Evolutionary conservation across 1,140 invertebrate genomes (phyloP), one percentile per base, ranked within the genome.

Genomic region (Plectrocnemia conspersa): DNA sequence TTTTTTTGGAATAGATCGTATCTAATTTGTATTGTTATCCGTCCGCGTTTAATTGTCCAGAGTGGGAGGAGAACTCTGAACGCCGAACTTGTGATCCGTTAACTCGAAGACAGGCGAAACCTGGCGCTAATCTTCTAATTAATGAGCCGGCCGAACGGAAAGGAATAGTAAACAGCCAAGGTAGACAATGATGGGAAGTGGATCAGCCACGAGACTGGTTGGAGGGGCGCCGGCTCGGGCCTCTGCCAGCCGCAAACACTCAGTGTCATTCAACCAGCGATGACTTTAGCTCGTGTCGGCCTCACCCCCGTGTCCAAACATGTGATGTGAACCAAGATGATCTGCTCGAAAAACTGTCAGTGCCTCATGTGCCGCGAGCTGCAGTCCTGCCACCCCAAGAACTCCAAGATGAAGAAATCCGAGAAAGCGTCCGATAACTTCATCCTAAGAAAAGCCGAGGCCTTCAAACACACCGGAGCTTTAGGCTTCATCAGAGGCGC

Each of bases 351-450:
- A 65, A 72, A 74, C 40, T 83, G 80, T 65, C 68, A 66, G 44
- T 83, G 81, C 66, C 71, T 79, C 59, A 67, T 82, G 58, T 82
- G 80, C 61, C 71, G 76, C 45, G 79, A 81, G 64, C 65, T 82
- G 52, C 75, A 72, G 53, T 70, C 69, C 49, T 76, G 68, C 67
- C 32, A 67, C 67, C 66, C 66, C 64, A 54, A 64, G 66, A 50
- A 73, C 67, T 64, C 70, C 69, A 63, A 61, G n/a, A 63, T 61
- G 57, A 61, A 61, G 54, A 64, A 62, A 18, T 54, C 53, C 13
- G 71, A 72, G 68, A 65, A 67, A 57, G 72, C 77, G 58, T 73
- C 74, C 62, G 71, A 76, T 57, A 73, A 75, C 59, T 83, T 83
- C 62, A 81, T 83, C 18, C 68, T 81, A 16, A 72, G 77, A 15